A percentile compares a stretch with the other conserved stretches of the same genome.
phyloP scores from a whole-genome alignment of 1,140 invertebrate species.

The Trialeurodes vaporariorum region DNA sequence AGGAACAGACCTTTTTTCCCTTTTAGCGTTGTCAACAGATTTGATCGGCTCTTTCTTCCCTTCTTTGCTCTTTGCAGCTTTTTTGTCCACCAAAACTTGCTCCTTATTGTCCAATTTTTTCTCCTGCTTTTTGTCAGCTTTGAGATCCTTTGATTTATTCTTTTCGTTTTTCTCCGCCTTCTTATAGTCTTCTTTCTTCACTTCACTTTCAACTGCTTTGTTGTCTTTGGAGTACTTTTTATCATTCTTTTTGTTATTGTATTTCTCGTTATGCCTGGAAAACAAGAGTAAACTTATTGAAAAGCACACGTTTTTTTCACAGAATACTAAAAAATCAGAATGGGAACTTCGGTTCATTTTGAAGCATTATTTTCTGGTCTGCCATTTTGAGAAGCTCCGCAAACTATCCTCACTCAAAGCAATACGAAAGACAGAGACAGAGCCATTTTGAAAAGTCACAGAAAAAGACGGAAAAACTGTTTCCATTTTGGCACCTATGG shows the following conservation, averaged over 20 bases:
- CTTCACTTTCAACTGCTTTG: background rate
- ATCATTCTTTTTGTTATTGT: background rate
- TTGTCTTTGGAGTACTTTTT: background rate
- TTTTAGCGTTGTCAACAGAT: background rate
- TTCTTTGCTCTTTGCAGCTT: background rate
- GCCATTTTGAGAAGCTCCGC: too few relatives aligned
- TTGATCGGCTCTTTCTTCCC: background rate
- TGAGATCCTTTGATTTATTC: background rate
- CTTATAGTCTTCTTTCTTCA: background rate
- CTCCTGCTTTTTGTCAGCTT: background rate
- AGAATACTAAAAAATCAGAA: too few relatives aligned
- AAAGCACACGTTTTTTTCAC: too few relatives aligned
- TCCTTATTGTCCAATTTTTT: background rate
- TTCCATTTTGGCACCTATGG: too few relatives aligned
- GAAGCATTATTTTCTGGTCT: too few relatives aligned
- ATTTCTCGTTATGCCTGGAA: background rate
- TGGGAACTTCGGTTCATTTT: too few relatives aligned
- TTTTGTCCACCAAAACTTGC: background rate
- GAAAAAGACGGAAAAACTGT: too few relatives aligned
- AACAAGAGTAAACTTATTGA: background rate
- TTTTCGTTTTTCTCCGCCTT: background rate
- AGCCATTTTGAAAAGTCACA: too few relatives aligned
- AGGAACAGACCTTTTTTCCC: background rate
- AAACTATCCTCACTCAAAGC: too few relatives aligned
- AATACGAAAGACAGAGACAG: too few relatives aligned